These are phyloP conservation scores for Eurytemora carolleeae DNA, from an alignment of 1,140 invertebrate genomes.

Conservation along the genomic window DNA sequence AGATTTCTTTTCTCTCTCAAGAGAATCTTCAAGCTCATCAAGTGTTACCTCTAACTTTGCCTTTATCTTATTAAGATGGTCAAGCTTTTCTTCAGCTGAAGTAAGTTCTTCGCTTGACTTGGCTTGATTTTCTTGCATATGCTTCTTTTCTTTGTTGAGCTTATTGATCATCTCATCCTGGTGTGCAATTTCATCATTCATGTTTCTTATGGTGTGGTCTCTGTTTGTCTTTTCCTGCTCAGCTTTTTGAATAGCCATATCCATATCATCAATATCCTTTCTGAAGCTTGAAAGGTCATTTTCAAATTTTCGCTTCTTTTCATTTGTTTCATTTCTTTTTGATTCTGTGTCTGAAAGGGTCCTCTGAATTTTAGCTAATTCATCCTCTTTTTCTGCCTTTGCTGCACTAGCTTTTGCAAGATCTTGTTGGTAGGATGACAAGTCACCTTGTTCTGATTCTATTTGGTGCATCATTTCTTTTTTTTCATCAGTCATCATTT, in stretches of 20 bases:
- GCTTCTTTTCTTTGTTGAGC: slow-evolving; percentile 51
- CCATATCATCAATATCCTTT: slow-evolving; percentile 90
- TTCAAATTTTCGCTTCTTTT: slow-evolving; percentile 22
- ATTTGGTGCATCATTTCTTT: slow-evolving; percentile 1
- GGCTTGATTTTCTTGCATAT: slow-evolving; percentile 34
- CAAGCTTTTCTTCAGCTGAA: slow-evolving; percentile 46
- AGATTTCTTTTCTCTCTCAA: slow-evolving; percentile 96
- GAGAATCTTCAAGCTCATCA: slow-evolving; percentile 86
- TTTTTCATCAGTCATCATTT: neutral
- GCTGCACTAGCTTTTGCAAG: slow-evolving; percentile 1
- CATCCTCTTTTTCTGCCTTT: slow-evolving; percentile 26
- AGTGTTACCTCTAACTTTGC: slow-evolving; percentile 92
- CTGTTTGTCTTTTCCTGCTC: slow-evolving; percentile 35
- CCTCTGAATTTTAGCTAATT: slow-evolving; percentile 21
- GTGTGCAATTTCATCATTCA: slow-evolving; percentile 96
- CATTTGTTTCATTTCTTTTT: slow-evolving; percentile 4
- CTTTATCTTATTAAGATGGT: slow-evolving; percentile 86
- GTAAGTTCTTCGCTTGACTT: slow-evolving; percentile 41
- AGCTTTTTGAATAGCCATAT: slow-evolving; percentile 66
- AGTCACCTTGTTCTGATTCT: slow-evolving; percentile 4
- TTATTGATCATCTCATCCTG: slow-evolving; percentile 94
- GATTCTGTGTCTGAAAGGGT: neutral
- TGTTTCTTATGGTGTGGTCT: slow-evolving; percentile 86
- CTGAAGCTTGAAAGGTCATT: slow-evolving; percentile 40
- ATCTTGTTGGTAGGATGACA: slow-evolving; percentile 2